These are phyloP conservation scores for Dryobota labecula DNA, from an alignment of 2,888 invertebrate genomes.

Conservation along the genomic window DNA sequence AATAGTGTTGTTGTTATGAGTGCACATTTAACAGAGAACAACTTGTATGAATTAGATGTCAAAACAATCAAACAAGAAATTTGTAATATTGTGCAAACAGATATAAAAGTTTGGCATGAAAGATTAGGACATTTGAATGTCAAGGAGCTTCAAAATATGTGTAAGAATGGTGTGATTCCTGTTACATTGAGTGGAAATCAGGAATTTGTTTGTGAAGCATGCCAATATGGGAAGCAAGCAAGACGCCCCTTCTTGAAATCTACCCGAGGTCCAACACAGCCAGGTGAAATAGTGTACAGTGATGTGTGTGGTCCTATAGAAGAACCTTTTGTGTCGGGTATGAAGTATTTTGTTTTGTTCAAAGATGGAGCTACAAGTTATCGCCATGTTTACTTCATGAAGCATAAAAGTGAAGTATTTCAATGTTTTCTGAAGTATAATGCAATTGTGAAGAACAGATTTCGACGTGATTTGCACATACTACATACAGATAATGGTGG, in stretches of 20 bases:
- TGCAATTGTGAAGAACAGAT: slow-evolving; percentile 50
- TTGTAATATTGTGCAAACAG: slow-evolving; percentile 13
- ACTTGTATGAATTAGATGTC: slow-evolving; percentile 50
- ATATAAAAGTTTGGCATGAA: slow-evolving; percentile 2
- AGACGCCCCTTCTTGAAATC: slow-evolving; percentile 5
- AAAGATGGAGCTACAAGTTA: slow-evolving; percentile 46
- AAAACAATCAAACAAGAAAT: slow-evolving; percentile 6
- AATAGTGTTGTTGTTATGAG: slow-evolving; percentile 39
- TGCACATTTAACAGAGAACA: slow-evolving; percentile 27
- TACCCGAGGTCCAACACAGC: background rate
- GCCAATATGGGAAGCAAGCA: slow-evolving; percentile 46
- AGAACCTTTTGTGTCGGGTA: slow-evolving; percentile 8
- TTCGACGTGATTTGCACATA: slow-evolving; percentile 7
- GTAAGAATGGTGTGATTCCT: slow-evolving; percentile 39
- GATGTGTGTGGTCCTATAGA: slow-evolving; percentile 56
- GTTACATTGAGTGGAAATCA: slow-evolving; percentile 9
- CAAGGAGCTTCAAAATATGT: slow-evolving; percentile 57
- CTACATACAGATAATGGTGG: slow-evolving; percentile 9
- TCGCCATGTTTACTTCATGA: slow-evolving; percentile 51
- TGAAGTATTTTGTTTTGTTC: slow-evolving; percentile 61
- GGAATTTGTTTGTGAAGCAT: slow-evolving; percentile 52
- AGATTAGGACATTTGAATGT: slow-evolving; percentile 50
- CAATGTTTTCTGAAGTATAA: slow-evolving; percentile 41
- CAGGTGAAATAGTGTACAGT: slow-evolving; percentile 23
- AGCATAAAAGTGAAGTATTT: slow-evolving; percentile 58